Evolutionary conservation across 2,797 vertebrate genomes (phyloP), one percentile per base, ranked within the genome.

Genomic region (Macrochelys suwanniensis): DNA sequence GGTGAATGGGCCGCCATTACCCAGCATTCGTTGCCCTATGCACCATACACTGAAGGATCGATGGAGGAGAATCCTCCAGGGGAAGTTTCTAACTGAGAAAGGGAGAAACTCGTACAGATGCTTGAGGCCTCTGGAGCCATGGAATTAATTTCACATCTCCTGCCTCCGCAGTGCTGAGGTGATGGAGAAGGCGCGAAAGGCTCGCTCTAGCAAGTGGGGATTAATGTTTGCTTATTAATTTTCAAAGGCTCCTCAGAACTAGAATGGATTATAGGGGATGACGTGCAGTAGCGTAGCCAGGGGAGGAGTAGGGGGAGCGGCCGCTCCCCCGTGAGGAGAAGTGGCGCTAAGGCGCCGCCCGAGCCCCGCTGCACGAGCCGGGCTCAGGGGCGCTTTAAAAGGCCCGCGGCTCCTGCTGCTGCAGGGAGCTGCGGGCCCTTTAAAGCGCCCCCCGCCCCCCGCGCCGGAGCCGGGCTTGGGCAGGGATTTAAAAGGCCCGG

Each of bases 1-100:
- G 26, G 8, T 28, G 45, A 77, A 77, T 7, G 23, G 16, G 28
- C 15, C 76, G 56, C 2, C 83, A 80, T 61, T 37, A 25, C 3
- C 9, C 21, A 50, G 11, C 1, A 42, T 37, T 83, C 54, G 3
- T 9, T 3, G 49, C 37, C 25, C 12, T 51, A 56, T 61, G 1
- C 1, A 56, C 51, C 50, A 45, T 54, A 76, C 37, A 50, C 45
- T 57, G 6, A 50, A 50, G 5, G 77, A 21, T 49, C 11, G 31
- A 50, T 21, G 49, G 77, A 31, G 77, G 53, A 47, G 16, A 68
- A n/a, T 25, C 25, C 21, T 47, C 56, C 0, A 0, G 19, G n/a
- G 61, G 84, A 13, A 37, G n/a, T 21, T 37, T 37, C 65, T 68
- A 68, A 37, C n/a, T 1, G 51, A 33, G 71, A 76, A 45, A 26